Base-by-base conservation (phyloP, 1,140 invertebrate species). In the Drosophila asahinai region DNA sequence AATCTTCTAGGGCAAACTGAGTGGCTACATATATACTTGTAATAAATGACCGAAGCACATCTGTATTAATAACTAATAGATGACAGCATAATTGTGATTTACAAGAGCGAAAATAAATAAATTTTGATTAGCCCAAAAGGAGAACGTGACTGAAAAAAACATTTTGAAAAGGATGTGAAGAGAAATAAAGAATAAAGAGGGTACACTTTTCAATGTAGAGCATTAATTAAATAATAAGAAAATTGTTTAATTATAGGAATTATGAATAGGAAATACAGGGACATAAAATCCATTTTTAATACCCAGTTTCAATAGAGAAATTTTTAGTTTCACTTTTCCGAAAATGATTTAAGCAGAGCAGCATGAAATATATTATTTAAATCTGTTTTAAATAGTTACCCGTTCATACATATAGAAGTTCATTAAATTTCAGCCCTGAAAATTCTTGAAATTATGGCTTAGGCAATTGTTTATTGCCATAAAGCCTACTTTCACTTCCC, bases 61-160 rank as follows among this genome's bases (percentile, higher is more conserved):
- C 54, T 70, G 25, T 66, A 80, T 80, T 73, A 87, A 87, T 87
- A 82, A 87, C 68, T 75, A 81, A 78, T 81, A 74, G 66, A 72
- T 59, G 66, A 77, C 75, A 89, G 65, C 77, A 83, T 89, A 83
- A 87, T 81, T 87, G 77, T 78, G 84, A 87, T 87, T 89, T 87
- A 89, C 72, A 58, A 64, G 33, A 27, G 52, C 40, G 40, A 63
- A 49, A 49, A 62, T 66, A 49, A 55, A 89, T 84, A 80, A 54
- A 87, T 89, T 89, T 63, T 80, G 40, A 89, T 87, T 89, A 83
- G 76, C 51, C 75, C 62, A 48, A 52, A 17, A 45, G 17, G 9
- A 51, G 57, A 62, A 63, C 63, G 65, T 81, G 70, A 86, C 71
- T 19, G 6, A 42, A 43, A 54, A 52, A 45, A 33, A 25, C 1